Percentiles rank a stretch among this genome's conserved stretches.
phyloP scores from a whole-genome alignment of 2,113 vertebrate genomes.

The Lontra canadensis region DNA sequence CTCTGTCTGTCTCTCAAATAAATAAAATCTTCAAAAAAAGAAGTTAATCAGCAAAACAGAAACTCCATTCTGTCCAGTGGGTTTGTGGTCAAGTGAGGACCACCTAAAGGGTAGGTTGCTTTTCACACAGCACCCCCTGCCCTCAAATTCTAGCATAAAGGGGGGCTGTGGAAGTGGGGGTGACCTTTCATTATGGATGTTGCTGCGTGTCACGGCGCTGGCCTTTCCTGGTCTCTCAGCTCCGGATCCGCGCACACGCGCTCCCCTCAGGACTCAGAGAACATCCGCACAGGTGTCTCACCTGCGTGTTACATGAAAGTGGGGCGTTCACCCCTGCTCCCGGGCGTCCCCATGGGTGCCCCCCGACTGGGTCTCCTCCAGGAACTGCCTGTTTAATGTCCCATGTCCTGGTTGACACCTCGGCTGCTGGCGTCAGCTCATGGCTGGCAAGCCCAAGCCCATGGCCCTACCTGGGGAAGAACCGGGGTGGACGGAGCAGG shows the following conservation, averaged over 20 bases:
- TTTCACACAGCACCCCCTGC: background rate
- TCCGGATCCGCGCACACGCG: fast-evolving
- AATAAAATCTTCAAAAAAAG: no score
- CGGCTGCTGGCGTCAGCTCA: background rate
- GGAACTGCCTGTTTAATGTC: background rate
- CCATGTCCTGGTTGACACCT: background rate
- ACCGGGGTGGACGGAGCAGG: background rate
- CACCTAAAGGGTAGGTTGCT: no score
- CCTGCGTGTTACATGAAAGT: background rate
- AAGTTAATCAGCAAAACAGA: background rate
- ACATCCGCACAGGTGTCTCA: background rate
- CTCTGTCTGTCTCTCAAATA: no score
- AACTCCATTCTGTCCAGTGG: background rate
- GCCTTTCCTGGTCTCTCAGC: background rate
- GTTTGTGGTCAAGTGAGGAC: background rate
- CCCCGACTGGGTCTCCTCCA: background rate
- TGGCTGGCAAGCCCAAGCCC: background rate
- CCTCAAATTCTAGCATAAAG: no score
- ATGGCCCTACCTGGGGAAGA: background rate
- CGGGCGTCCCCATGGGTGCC: fast-evolving
- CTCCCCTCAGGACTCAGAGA: background rate
- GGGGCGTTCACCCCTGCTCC: background rate
- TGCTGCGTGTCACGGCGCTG: background rate
- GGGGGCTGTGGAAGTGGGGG: background rate
- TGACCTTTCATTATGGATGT: background rate